Percentiles rank a stretch among this genome's conserved stretches.
Evolutionary conservation across 2,113 vertebrate genomes (phyloP).

Genomic region (Oxyruncus cristatus): DNA sequence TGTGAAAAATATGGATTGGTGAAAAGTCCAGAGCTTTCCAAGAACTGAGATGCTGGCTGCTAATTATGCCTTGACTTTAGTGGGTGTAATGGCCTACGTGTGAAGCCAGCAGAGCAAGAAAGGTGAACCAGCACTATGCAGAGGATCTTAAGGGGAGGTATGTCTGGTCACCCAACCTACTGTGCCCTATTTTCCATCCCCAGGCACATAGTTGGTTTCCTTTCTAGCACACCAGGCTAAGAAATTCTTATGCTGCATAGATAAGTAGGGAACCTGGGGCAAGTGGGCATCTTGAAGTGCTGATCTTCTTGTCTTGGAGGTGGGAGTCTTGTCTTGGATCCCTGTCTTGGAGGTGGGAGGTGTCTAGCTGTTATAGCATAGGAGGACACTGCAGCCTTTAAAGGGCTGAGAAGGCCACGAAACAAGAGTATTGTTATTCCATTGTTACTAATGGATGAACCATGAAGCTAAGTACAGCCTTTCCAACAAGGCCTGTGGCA

Average conservation of each 20-base stretch:
- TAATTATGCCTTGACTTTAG: not conserved
- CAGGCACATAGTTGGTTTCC: not conserved
- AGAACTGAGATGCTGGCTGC: not conserved
- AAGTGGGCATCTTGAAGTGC: not conserved
- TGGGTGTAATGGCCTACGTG: too few species aligned
- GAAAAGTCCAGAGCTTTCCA: not conserved
- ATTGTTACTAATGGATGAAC: not conserved
- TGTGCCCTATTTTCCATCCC: not conserved
- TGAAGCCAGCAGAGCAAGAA: not conserved
- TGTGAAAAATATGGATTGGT: not conserved
- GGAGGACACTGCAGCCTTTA: not conserved
- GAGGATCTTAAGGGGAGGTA: not conserved
- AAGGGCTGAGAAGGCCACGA: not conserved
- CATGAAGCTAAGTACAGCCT: not conserved
- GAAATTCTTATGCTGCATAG: not conserved
- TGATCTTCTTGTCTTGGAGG: not conserved
- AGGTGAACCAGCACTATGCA: not conserved
- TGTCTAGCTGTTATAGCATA: not conserved
- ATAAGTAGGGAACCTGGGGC: not conserved
- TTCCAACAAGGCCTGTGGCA: not conserved
- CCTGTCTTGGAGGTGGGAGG: not conserved
- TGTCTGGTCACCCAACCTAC: not conserved
- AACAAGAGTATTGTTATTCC: not conserved
- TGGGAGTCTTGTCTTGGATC: too few species aligned
- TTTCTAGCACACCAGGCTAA: not conserved